Conservation (phyloP, 2,797 vertebrate species). For the Microctenopoma stevenorrisi region DNA sequence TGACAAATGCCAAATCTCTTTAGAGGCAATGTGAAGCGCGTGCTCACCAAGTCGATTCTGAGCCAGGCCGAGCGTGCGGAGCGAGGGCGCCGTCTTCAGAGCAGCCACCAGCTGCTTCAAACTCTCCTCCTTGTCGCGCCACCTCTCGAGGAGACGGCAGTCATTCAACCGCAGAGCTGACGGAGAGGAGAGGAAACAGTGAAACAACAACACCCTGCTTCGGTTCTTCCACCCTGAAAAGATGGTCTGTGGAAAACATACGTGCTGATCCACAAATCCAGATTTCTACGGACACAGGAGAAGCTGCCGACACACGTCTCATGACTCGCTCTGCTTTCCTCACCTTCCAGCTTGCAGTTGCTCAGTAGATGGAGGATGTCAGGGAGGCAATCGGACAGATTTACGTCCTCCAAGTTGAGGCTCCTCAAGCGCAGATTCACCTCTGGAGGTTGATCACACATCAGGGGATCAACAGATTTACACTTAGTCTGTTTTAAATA, state of each 20-base stretch:
- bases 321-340: constrained; percentile 1
- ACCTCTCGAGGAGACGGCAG: constrained; percentile 92
- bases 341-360: constrained; percentile 87
- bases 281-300: too few relatives aligned
- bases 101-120: constrained; percentile 84
- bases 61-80: constrained; percentile 88
- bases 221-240: background rate
- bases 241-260: too few relatives aligned
- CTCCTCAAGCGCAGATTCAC: constrained; percentile 82
- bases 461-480: too few relatives aligned
- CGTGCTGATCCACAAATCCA: too few relatives aligned
- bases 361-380: constrained; percentile 88
- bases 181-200: background rate
- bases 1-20: background rate
- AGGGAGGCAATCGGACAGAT: constrained; percentile 87
- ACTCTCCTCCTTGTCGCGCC: constrained; percentile 76
- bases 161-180: constrained; percentile 89
- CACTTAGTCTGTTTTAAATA: too few relatives aligned
- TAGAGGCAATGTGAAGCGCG: background rate
- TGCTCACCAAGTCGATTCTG: constrained; percentile 90
- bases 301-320: too few relatives aligned
- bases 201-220: too few relatives aligned
- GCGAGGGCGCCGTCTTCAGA: constrained; percentile 83
- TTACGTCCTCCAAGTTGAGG: constrained; percentile 88
- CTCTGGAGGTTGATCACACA: constrained; percentile 71